Base-by-base conservation (phyloP, 2,797 vertebrate genomes). In the Squalus acanthias region DNA sequence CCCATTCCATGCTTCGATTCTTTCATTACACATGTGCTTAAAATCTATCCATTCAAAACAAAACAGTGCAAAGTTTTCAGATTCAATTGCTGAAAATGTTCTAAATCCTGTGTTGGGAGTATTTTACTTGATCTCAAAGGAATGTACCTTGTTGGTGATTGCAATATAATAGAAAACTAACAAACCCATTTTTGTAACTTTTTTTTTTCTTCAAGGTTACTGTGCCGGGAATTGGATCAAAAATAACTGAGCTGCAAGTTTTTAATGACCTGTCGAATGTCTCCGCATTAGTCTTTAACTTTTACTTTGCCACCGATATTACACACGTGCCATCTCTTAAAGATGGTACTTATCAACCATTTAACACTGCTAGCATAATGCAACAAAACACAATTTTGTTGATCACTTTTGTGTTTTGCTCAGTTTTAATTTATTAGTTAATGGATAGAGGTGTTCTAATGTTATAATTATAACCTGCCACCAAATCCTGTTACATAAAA, bases 261-360 rank as follows among this genome's bases (percentile, higher is more conserved):
- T 97, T 97, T 0, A 95, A 98, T 60, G 98, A 97, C 3, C 97
- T 97, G 0, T 97, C 97, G 33, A 96, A 96, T 24, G 98, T 98
- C 97, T 98, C 98, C 0, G 99, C 99, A 96, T 96, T 98, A 97
- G 98, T 96, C 96, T 97, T 98, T 0, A 97, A 99, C 97, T 98
- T 99, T 97, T 87, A 69, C 2, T n/a, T 92, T 26, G 63, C 15
- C 13, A 20, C 15, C 13, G n/a, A 6, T 15, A 1, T 29, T n/a
- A 92, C 0, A 17, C 24, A n/a, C 20, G 13, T 12, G 4, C 13
- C 57, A 92, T 50, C 67, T 46, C 0, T 24, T 22, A 50, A 39
- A 22, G 2, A 39, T 70, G 9, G 3, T 46, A 50, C 2, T 24
- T 46, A 50, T 46, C 92, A 26, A 70, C 24, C 6, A 26, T 7